phyloP scores from a whole-genome alignment of 2,113 vertebrate species.

The Glaucidium brasilianum region DNA sequence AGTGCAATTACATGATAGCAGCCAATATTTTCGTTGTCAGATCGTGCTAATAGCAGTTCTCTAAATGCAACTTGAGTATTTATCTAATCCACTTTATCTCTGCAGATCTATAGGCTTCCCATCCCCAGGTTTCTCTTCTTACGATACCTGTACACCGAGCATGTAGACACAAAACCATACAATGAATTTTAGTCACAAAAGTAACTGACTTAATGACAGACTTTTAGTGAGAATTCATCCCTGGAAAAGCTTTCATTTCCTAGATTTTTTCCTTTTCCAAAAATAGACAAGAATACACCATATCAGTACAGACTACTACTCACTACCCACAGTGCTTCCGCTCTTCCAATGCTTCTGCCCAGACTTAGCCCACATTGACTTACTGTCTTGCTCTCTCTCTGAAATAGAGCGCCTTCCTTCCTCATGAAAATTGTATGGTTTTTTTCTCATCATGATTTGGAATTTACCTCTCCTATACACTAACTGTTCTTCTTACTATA shows the following conservation, averaged over 20 bases:
- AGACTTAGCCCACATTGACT: background rate
- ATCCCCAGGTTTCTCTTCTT: background rate
- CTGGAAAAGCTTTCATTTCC: background rate
- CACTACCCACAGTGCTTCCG: background rate
- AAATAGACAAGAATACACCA: background rate
- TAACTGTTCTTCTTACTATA: conserved; percentile 9
- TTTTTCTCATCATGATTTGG: background rate
- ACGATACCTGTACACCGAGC: background rate
- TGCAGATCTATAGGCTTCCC: background rate
- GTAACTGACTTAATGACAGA: background rate
- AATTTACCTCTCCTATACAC: conserved; percentile 17
- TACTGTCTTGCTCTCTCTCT: background rate
- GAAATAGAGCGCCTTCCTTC: background rate
- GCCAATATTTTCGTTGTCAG: conserved; percentile 21
- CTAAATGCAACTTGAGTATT: background rate
- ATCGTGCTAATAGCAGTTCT: conserved; percentile 6
- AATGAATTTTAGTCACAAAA: background rate
- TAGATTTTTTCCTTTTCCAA: background rate
- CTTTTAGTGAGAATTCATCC: background rate
- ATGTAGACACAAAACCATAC: background rate
- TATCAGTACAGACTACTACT: background rate
- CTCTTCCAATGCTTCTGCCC: background rate
- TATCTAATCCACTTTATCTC: conserved; percentile 10
- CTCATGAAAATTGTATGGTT: background rate
- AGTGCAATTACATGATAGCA: background rate